phyloP scores from a whole-genome alignment of 2,888 invertebrate species.

The Calliphora vomitoria region DNA sequence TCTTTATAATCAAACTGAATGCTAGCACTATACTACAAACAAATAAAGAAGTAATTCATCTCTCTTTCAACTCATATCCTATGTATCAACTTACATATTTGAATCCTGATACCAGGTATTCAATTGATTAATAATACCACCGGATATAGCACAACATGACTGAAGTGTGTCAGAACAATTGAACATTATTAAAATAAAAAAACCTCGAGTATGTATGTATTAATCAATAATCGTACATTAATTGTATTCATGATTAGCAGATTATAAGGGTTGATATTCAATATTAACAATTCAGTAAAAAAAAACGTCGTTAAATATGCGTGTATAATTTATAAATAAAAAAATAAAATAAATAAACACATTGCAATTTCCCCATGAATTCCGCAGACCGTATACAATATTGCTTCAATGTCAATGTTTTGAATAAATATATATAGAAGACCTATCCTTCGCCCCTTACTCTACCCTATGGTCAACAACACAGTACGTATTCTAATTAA shows the following conservation, averaged over 20 bases:
- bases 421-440: too few relatives aligned
- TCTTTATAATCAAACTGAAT: too few relatives aligned
- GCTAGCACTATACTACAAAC: too few relatives aligned
- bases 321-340: conserved; percentile 48
- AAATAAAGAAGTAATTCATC: background rate
- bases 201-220: background rate
- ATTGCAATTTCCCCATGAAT: conserved; percentile 59
- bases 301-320: conserved; percentile 53
- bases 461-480: background rate
- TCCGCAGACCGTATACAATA: background rate
- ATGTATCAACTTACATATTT: background rate
- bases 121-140: conserved; percentile 44
- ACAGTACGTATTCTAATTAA: conserved; percentile 56
- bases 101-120: conserved; percentile 28
- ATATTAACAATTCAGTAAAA: conserved; percentile 20
- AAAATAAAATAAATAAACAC: conserved; percentile 47
- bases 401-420: conserved; percentile 7
- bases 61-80: background rate
- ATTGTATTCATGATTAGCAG: conserved; percentile 42
- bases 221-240: conserved; percentile 45
- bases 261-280: conserved; percentile 69
- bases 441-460: too few relatives aligned
- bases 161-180: conserved; percentile 62
- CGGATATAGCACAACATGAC: conserved; percentile 56
- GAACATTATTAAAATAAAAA: conserved; percentile 36